Evolutionary conservation across 1,140 invertebrate genomes (phyloP), one percentile per base, ranked within the genome.

Genomic region (Gryon sp.): DNA sequence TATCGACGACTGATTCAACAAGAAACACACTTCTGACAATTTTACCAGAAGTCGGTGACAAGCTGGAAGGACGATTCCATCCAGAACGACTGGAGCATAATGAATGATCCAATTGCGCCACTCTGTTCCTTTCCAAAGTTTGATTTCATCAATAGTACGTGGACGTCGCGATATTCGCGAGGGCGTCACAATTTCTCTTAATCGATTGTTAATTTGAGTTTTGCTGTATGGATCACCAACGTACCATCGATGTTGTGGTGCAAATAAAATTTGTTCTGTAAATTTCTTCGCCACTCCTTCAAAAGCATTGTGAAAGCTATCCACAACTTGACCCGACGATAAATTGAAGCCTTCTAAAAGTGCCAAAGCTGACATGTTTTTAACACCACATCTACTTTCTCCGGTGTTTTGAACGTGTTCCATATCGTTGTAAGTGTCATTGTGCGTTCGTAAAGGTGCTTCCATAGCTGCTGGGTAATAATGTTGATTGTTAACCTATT

Each of bases 111-210:
- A 69, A 8, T 68, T 57, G 5, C 63, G 15, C 50, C 40, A 57
- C 18, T 60, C 40, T n/a, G 57, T 15, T n/a, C 52, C 69, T 48
- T 73, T 73, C 69, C 69, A 73, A 11, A 14, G 4, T 20, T 9
- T 36, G 1, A 14, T 26, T 7, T 12, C 8, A 4, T 40, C 2
- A 19, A 41, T 18, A n/a, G 9, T 28, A 0, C 59, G 16, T 4
- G 45, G 18, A 15, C 5, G 5, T 7, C 43, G 12, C 6, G 60
- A 52, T 12, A 65, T 65, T 8, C 22, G 0, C 2, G 46, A 19
- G 7, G 60, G 24, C 0, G 46, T 50, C 32, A 20, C 28, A n/a
- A 65, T 43, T 4, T 6, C 11, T 7, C 8, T 24, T 26, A 22
- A 22, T 2, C 18, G 52, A 14, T 26, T 5, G 11, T 46, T 26